A percentile compares a stretch with the other conserved stretches of the same genome.
Evolutionary conservation across 1,140 invertebrate species (phyloP).

Genomic region (Phenacoccus solenopsis): DNA sequence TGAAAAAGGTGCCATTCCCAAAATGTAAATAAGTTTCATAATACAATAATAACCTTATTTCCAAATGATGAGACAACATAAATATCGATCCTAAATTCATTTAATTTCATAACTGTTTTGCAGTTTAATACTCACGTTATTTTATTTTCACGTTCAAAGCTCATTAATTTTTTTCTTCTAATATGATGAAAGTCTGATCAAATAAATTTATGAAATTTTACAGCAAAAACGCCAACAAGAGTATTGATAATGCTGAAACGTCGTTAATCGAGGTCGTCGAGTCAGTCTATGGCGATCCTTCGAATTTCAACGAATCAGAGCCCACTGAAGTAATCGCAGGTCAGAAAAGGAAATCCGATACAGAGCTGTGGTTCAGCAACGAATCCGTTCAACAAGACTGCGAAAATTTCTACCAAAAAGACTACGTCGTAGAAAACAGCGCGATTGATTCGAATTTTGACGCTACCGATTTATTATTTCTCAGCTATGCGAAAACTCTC

Average conservation of each 20-base stretch:
- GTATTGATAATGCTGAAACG: neutral
- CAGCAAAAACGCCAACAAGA: neutral
- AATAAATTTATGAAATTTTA: neutral
- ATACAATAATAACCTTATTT: too few species aligned
- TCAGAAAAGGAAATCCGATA: neutral
- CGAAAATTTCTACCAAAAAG: neutral
- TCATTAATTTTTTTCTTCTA: too few species aligned
- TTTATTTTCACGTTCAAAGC: too few species aligned
- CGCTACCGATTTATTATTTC: neutral
- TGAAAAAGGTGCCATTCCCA: too few species aligned
- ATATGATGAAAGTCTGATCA: too few species aligned
- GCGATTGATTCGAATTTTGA: neutral
- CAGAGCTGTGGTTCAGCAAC: neutral
- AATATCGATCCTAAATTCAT: neutral
- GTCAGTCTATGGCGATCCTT: neutral
- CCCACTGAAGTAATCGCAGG: neutral
- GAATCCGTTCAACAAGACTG: neutral
- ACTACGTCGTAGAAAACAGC: neutral
- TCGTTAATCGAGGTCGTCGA: conserved; percentile 10
- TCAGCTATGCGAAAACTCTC: neutral
- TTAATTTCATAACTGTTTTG: neutral
- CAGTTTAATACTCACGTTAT: too few species aligned
- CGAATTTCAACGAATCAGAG: neutral
- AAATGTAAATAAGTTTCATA: too few species aligned
- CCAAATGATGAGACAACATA: too few species aligned